These are phyloP conservation scores for Trichopoda pennipes DNA, from an alignment of 2,888 invertebrate genomes.

Conservation along the genomic window DNA sequence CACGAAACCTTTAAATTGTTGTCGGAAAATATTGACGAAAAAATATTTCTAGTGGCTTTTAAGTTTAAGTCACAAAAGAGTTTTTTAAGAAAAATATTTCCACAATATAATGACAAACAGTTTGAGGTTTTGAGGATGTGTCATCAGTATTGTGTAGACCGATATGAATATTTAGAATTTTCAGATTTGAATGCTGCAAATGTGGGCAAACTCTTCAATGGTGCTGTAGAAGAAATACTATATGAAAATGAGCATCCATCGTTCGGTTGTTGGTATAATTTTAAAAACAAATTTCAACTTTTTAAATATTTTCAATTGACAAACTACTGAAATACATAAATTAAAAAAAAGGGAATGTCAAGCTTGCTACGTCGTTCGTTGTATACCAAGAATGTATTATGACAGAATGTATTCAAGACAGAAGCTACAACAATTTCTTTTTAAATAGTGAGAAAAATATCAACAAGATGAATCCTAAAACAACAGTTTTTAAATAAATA, in stretches of 20 bases:
- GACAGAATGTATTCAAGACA: too few relatives aligned
- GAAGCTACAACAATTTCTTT: too few relatives aligned
- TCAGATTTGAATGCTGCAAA: not conserved
- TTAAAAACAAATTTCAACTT: not conserved
- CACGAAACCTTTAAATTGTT: not conserved
- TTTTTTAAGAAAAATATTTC: constrained; percentile 7
- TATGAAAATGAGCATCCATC: not conserved
- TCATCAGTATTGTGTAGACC: not conserved
- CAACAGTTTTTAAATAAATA: too few relatives aligned
- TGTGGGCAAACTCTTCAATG: constrained; percentile 13
- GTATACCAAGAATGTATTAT: too few relatives aligned
- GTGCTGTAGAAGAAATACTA: constrained; percentile 21
- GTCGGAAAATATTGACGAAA: not conserved
- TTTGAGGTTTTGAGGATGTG: not conserved
- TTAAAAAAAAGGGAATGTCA: too few relatives aligned
- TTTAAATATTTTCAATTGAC: too few relatives aligned
- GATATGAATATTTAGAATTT: constrained; percentile 28
- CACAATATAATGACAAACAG: not conserved
- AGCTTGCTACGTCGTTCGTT: too few relatives aligned
- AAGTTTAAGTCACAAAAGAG: not conserved
- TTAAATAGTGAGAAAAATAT: too few relatives aligned
- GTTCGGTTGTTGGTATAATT: not conserved
- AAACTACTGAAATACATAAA: too few relatives aligned
- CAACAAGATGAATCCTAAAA: too few relatives aligned
- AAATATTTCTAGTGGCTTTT: constrained; percentile 32